Evolutionary conservation across 37 sponge, comb jelly and placozoan species (phyloP), one percentile per base, ranked within the genome.

Genomic region (Aplysina aerophoba): DNA sequence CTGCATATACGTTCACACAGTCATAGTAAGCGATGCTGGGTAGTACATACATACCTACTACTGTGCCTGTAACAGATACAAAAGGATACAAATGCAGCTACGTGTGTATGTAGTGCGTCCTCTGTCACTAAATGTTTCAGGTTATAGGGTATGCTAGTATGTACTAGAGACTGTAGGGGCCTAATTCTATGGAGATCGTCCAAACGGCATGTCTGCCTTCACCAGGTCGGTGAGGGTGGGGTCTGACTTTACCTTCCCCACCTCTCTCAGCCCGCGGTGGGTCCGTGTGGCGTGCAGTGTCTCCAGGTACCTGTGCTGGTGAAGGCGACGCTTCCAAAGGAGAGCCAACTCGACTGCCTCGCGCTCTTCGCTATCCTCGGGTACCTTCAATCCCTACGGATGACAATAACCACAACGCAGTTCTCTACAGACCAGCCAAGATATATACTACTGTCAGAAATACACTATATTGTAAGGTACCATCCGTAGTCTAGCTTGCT

Each of bases 301-400:
- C 85, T 93, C 96, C 82, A 88, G 28, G 37, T 84, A 85, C 16
- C 96, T 83, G 37, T 91, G 92, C 40, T 85, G 84, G 58, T 89
- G 84, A n/a, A 96, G 74, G 83, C 89, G 88, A 30, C 78, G 58
- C 85, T 93, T 93, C 94, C 96, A 96, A 25, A 44, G 60, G 44
- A 93, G 22, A 11, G 89, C 91, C 39, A 93, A 55, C 16, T 72
- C 80, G 0, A 59, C 68, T 37, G 92, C 82, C 40, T 92, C 83
- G 15, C 15, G 61, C 14, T 81, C 88, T 58, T 80, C 84, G 21
- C 21, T 40, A 30, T 73, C 73, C 20, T 86, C 91, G 13, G 81
- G 83, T 15, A 39, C 75, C 34, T 56, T 81, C 36, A 87, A 53
- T 15, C 86, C 87, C 86, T 86, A 34, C 21, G 79, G 40, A 38